Conservation (phyloP, 2,113 vertebrate genomes). For the Cavia aperea region DNA sequence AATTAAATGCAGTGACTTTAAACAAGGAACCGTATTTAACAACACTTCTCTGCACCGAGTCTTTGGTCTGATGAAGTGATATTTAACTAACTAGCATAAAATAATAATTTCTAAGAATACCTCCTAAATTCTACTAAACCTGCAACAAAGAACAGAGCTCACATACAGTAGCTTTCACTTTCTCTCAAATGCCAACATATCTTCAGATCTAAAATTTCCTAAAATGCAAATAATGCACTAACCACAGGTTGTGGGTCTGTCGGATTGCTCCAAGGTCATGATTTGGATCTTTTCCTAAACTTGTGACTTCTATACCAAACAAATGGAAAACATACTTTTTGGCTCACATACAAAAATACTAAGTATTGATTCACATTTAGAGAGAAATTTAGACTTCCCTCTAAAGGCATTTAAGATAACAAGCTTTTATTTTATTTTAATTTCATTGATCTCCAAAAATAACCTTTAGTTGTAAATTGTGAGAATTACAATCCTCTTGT, state of each 20-base stretch:
- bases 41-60: not conserved
- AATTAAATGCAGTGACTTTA: not conserved
- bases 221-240: not conserved
- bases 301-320: not conserved
- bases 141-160: not conserved
- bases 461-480: not conserved
- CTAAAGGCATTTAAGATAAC: not conserved
- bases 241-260: not conserved
- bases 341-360: conserved; percentile 1
- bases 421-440: conserved; percentile 4
- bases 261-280: not conserved
- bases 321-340: conserved; percentile 13
- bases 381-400: not conserved
- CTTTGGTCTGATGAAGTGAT: not conserved
- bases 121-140: not conserved
- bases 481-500: not conserved
- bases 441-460: conserved; percentile 8
- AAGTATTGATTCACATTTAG: not conserved
- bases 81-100: conserved; percentile 8
- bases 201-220: not conserved
- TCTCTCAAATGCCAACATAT: not conserved
- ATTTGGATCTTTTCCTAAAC: conserved; percentile 15
- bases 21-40: not conserved
- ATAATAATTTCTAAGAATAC: conserved; percentile 1
- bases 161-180: not conserved